These are phyloP conservation scores for Drosophila quasianomalipes DNA, from an alignment of 2,888 invertebrate genomes.

Conservation along the genomic window DNA sequence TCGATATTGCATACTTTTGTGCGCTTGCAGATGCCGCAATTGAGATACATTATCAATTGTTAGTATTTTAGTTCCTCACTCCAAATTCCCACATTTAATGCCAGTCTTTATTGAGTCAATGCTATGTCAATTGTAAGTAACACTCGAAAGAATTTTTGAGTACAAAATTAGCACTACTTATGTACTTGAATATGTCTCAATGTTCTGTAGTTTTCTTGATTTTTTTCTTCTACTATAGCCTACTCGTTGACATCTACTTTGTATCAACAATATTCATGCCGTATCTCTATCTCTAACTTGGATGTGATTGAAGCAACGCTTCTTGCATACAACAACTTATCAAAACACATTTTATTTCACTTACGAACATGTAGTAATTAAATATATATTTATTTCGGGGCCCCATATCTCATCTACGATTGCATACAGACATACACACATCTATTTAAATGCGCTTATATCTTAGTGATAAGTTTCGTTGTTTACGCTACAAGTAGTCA, in stretches of 20 bases:
- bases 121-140: conserved; percentile 77
- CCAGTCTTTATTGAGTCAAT: conserved; percentile 29
- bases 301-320: conserved; percentile 4
- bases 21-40: conserved; percentile 26
- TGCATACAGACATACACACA: conserved; percentile 1
- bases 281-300: conserved; percentile 1
- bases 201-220: conserved; percentile 23
- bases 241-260: conserved; percentile 19
- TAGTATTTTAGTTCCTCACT: conserved; percentile 11
- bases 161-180: conserved; percentile 18
- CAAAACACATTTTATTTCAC: not conserved
- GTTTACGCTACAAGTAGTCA: conserved; percentile 74
- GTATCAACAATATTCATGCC: not conserved
- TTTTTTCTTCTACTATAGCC: not conserved
- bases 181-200: conserved; percentile 21
- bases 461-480: conserved; percentile 38
- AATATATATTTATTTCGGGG: not conserved
- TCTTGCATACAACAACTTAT: not conserved
- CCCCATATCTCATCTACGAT: conserved; percentile 13
- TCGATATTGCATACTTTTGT: conserved; percentile 59
- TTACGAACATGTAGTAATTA: conserved; percentile 6
- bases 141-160: conserved; percentile 36
- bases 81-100: not conserved
- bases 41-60: conserved; percentile 21
- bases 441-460: conserved; percentile 3